These are phyloP conservation scores for Nipponia nippon DNA, from an alignment of 2,113 vertebrate genomes.

Conservation along the genomic window DNA sequence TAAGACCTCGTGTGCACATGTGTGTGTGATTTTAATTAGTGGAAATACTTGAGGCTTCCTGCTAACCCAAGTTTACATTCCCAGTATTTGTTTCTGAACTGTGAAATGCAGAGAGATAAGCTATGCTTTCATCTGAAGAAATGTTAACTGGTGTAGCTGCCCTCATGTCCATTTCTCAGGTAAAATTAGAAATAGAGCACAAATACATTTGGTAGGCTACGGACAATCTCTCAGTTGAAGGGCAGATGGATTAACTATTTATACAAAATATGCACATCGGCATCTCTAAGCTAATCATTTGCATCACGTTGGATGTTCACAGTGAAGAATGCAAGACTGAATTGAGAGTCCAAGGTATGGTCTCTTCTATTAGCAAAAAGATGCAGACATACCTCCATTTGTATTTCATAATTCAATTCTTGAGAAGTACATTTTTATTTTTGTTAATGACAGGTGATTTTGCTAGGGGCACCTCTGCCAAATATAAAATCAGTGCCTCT, in stretches of 20 bases:
- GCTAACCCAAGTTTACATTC: slow-evolving; percentile 51
- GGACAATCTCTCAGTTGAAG: slow-evolving; percentile 54
- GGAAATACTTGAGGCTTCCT: slow-evolving; percentile 34
- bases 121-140: slow-evolving; percentile 12
- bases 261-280: slow-evolving; percentile 25
- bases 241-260: slow-evolving; percentile 34
- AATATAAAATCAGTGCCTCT: slow-evolving; percentile 36
- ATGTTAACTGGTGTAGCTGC: slow-evolving; percentile 28
- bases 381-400: slow-evolving; percentile 64
- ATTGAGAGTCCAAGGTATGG: neutral
- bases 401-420: slow-evolving; percentile 36
- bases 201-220: slow-evolving; percentile 53
- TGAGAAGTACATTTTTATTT: neutral
- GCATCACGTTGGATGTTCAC: neutral
- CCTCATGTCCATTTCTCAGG: slow-evolving; percentile 68
- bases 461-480: slow-evolving; percentile 38
- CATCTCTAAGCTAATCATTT: slow-evolving; percentile 22
- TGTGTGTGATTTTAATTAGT: slow-evolving; percentile 19
- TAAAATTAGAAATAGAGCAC: slow-evolving; percentile 70
- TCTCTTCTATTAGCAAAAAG: slow-evolving; percentile 48
- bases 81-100: slow-evolving; percentile 28
- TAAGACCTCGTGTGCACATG: neutral
- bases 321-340: slow-evolving; percentile 2
- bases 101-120: slow-evolving; percentile 14
- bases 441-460: neutral